Percentiles rank a stretch among this genome's conserved stretches.
Conservation (phyloP, 2,797 vertebrate genomes). For the Siniperca obscura region DNA sequence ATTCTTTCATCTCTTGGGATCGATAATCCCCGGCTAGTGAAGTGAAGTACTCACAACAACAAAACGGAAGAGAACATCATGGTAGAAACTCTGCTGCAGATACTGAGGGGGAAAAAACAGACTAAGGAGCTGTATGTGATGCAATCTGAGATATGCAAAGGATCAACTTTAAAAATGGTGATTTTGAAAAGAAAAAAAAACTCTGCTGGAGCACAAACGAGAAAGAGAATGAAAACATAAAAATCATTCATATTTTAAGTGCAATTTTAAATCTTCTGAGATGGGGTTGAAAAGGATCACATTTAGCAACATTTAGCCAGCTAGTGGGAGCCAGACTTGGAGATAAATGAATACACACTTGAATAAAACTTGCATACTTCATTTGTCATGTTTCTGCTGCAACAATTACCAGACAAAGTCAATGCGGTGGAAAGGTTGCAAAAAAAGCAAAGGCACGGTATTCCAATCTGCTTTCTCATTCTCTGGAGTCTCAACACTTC, state of each 20-base stretch:
- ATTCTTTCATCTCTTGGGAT: constrained; percentile 50
- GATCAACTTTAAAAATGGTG: constrained; percentile 1
- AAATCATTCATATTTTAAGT: constrained; percentile 23
- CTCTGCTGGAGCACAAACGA: constrained; percentile 14
- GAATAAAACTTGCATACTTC: constrained; percentile 54
- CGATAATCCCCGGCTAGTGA: constrained; percentile 30
- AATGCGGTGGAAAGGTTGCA: constrained; percentile 59
- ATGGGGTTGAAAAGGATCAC: constrained; percentile 12
- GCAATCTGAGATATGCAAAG: constrained; percentile 40
- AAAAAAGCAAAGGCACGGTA: constrained; percentile 53
- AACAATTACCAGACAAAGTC: constrained; percentile 61
- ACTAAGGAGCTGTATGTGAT: background rate
- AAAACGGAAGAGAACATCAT: constrained; percentile 5
- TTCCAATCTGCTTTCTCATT: constrained; percentile 58
- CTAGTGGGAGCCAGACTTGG: constrained; percentile 25
- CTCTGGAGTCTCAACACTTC: constrained; percentile 34
- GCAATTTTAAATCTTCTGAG: constrained; percentile 4
- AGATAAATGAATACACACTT: constrained; percentile 38
- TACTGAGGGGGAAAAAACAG: background rate
- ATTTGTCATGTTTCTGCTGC: constrained; percentile 54
- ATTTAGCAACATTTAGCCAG: constrained; percentile 34
- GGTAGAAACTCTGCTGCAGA: background rate
- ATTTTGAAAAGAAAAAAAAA: constrained; percentile 27
- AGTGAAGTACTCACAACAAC: constrained; percentile 11
- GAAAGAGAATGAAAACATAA: constrained; percentile 5